Evolutionary conservation across 2,113 vertebrate genomes (phyloP), one percentile per base, ranked within the genome.

Genomic region (Formicarius rufipectus): DNA sequence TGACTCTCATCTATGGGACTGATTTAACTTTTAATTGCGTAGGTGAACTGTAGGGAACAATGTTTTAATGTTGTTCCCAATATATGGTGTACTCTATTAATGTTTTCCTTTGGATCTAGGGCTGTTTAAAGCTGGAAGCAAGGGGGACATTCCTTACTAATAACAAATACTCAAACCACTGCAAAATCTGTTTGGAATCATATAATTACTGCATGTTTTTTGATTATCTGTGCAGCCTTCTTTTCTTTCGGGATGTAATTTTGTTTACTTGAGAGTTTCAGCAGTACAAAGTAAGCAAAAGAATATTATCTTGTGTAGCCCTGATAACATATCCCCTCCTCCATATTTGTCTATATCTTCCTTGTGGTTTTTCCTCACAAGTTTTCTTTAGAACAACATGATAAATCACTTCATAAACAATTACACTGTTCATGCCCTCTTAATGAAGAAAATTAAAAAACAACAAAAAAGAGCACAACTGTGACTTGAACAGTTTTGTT

Each of bases 171-270:
- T 44, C 73, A 91, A 77, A 68, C 53, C 19, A 11, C 52, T 64
- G n/a, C 59, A 59, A 89, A 88, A 77, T 84, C 68, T 66, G 35
- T 82, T 88, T 72, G n/a, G 50, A 81, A 96, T 84, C 50, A 85
- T 59, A 89, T 89, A 86, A 87, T 94, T 84, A 71, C 45, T 93
- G 95, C 94, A 90, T 89, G 89, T 79, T 78, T 75, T 78, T 84
- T 72, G 90, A 93, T 97, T 63, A 69, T 55, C 85, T 72, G 10
- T 84, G 79, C 60, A 94, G 60, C 44, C 35, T 8, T 89, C 69
- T 84, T 62, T 67, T 80, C 89, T 62, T 93, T 56, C 0, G 59
- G 89, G 39, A 74, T 47, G 55, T 5, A 1, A 37, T 77, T 86
- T 73, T 71, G 28, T 93, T 78, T 77, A 10, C 39, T 47, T 30